phyloP scores from a whole-genome alignment of 2,888 invertebrate species.

The Dryobota labecula region DNA sequence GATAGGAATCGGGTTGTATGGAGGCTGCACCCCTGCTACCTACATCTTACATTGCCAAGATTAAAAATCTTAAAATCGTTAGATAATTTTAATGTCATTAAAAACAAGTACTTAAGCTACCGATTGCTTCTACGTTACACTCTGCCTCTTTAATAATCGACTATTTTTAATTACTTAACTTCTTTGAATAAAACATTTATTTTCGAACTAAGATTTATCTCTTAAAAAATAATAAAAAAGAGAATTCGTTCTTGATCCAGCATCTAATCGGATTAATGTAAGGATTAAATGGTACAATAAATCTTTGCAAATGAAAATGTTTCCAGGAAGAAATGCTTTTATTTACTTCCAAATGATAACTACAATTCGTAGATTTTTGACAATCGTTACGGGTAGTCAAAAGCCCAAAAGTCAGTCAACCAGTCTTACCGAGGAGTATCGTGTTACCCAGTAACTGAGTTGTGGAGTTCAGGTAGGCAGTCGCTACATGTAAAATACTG shows the following conservation, averaged over 20 bases:
- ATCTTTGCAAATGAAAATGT: conserved; percentile 45
- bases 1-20: too few relatives aligned
- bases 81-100: not conserved
- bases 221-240: conserved; percentile 24
- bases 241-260: conserved; percentile 32
- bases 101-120: not conserved
- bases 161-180: conserved; percentile 43
- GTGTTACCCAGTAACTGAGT: too few relatives aligned
- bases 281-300: conserved; percentile 54
- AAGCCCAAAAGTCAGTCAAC: too few relatives aligned
- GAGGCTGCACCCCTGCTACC: too few relatives aligned
- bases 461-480: too few relatives aligned
- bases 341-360: conserved; percentile 30
- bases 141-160: conserved; percentile 12
- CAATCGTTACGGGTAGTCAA: too few relatives aligned
- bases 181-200: conserved; percentile 24
- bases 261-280: conserved; percentile 57
- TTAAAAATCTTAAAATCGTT: not conserved
- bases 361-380: too few relatives aligned
- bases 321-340: conserved; percentile 36
- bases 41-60: not conserved
- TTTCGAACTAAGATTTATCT: conserved; percentile 27
- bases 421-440: too few relatives aligned
- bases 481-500: too few relatives aligned
- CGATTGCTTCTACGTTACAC: conserved; percentile 6